Conservation (phyloP, 2,113 vertebrate species). For the Dipodomys spectabilis region DNA sequence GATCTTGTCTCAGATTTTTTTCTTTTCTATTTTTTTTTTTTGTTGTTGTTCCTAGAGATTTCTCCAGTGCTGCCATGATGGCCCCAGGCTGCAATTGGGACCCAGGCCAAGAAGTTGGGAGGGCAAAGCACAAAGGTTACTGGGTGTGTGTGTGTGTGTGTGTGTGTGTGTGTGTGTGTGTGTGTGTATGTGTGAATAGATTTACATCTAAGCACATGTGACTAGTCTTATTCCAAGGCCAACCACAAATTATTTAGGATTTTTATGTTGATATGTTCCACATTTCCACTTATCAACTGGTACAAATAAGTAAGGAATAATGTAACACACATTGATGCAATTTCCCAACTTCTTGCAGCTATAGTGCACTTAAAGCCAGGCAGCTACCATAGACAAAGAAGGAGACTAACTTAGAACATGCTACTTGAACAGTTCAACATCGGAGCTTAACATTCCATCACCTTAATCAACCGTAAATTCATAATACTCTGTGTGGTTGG, state of each 20-base stretch:
- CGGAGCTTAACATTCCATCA: not conserved
- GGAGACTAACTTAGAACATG: not conserved
- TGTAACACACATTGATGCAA: conserved; percentile 41
- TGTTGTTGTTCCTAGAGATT: not conserved
- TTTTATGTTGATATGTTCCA: conserved; percentile 58
- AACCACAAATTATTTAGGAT: conserved; percentile 60
- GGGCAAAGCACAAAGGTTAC: not conserved
- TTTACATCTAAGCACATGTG: conserved; percentile 33
- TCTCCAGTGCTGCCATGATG: not conserved
- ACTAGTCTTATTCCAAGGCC: conserved; percentile 54
- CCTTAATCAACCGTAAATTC: not conserved
- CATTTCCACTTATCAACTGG: conserved; percentile 61
- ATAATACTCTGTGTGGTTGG: not conserved
- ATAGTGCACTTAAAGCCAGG: not conserved
- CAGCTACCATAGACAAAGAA: not conserved
- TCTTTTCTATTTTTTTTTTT: not conserved
- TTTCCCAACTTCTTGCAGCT: not conserved
- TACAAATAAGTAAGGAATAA: conserved; percentile 49
- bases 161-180: too few species aligned
- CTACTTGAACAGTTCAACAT: not conserved
- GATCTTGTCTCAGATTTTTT: not conserved
- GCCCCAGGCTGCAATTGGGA: not conserved
- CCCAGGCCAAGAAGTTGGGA: conserved; percentile 23
- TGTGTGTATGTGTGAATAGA: not conserved
- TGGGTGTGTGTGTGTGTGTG: too few species aligned